Evolutionary conservation across 2,888 invertebrate genomes (phyloP).

Genomic region (Leptogaster cylindrica): DNA sequence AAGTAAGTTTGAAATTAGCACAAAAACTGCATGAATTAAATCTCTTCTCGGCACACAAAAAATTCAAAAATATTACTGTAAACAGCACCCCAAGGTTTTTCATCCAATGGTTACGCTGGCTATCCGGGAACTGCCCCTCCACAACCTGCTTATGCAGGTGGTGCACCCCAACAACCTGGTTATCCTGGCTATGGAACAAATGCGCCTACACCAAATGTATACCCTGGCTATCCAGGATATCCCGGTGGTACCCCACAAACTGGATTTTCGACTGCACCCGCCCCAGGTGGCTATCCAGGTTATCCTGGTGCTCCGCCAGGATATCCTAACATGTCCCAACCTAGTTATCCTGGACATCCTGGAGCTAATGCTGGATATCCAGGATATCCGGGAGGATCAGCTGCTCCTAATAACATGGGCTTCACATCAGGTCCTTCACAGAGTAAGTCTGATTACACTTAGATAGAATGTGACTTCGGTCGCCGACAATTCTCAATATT

Average conservation of each 20-base stretch:
- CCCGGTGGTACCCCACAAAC: slow-evolving; percentile 51
- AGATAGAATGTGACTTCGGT: too few relatives aligned
- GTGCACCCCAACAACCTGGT: too few relatives aligned
- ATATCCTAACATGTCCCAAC: background rate
- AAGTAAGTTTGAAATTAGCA: slow-evolving; percentile 61
- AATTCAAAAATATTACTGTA: slow-evolving; percentile 1
- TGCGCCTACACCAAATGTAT: slow-evolving; percentile 40
- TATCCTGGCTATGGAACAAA: slow-evolving; percentile 46
- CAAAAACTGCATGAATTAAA: background rate
- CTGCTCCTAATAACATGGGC: slow-evolving; percentile 54
- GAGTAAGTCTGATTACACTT: slow-evolving; percentile 57
- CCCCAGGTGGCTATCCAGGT: slow-evolving; percentile 48
- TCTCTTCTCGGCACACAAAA: background rate
- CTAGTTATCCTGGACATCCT: background rate
- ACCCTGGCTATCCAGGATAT: background rate
- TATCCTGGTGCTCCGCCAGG: slow-evolving; percentile 13
- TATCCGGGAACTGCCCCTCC: slow-evolving; percentile 45
- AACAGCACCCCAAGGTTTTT: slow-evolving; percentile 52
- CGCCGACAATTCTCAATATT: too few relatives aligned
- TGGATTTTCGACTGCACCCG: slow-evolving; percentile 51
- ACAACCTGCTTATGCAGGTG: too few relatives aligned
- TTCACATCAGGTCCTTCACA: slow-evolving; percentile 57
- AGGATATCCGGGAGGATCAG: slow-evolving; percentile 47
- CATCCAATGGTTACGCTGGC: slow-evolving; percentile 47
- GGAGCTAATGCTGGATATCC: slow-evolving; percentile 17